phyloP scores from a whole-genome alignment of 2,888 invertebrate genomes.

The Sarcophaga rosellei region DNA sequence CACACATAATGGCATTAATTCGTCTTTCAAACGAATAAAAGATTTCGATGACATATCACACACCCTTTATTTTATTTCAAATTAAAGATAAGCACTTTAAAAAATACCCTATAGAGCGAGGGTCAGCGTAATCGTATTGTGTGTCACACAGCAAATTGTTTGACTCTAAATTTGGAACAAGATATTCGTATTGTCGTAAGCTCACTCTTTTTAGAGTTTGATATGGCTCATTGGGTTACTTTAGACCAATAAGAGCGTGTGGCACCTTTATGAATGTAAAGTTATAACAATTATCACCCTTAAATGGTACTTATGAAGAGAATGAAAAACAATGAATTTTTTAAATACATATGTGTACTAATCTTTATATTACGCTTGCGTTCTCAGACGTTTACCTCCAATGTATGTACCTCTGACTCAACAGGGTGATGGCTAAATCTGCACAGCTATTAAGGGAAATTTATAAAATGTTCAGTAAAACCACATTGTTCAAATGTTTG shows the following conservation, averaged over 20 bases:
- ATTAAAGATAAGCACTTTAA: too few species aligned
- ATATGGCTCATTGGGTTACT: neutral
- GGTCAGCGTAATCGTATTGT: too few species aligned
- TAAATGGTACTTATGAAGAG: slow-evolving; percentile 80
- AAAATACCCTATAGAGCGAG: too few species aligned
- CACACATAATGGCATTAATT: too few species aligned
- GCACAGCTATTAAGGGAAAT: neutral
- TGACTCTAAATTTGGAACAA: too few species aligned
- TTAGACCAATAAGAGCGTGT: neutral
- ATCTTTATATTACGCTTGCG: slow-evolving; percentile 27
- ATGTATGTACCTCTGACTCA: slow-evolving; percentile 21
- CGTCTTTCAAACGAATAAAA: too few species aligned
- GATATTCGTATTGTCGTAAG: too few species aligned
- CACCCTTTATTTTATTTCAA: too few species aligned
- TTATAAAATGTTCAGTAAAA: slow-evolving; percentile 29
- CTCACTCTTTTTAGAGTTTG: too few species aligned
- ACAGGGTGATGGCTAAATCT: slow-evolving; percentile 16
- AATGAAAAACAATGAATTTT: slow-evolving; percentile 67
- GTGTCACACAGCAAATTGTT: too few species aligned
- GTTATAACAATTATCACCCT: slow-evolving; percentile 80
- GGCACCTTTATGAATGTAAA: neutral
- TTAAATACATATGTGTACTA: slow-evolving; percentile 45
- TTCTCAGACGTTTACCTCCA: neutral
- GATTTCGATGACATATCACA: too few species aligned
- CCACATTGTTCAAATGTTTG: slow-evolving; percentile 27